Evolutionary conservation across 2,888 invertebrate species (phyloP).

Genomic region (Xiphydria camelus): DNA sequence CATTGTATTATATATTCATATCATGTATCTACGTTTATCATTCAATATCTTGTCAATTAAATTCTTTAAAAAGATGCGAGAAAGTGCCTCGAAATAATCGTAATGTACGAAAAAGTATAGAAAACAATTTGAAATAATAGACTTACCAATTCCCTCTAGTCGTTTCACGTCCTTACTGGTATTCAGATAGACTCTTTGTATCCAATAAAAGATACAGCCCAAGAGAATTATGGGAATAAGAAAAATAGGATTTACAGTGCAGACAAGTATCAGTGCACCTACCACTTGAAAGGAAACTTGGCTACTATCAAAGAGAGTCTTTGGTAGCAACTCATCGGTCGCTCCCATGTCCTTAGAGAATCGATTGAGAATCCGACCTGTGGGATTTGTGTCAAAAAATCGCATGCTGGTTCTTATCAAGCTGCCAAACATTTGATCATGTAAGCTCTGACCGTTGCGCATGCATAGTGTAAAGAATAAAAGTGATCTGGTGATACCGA

Average conservation of each 20-base stretch:
- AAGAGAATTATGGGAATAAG: slow-evolving; percentile 65
- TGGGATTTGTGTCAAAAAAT: slow-evolving; percentile 85
- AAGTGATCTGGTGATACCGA: slow-evolving; percentile 59
- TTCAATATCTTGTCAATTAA: too few species aligned
- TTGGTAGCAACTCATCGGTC: slow-evolving; percentile 75
- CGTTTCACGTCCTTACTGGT: slow-evolving; percentile 75
- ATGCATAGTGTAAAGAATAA: slow-evolving; percentile 59
- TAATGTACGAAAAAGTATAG: too few species aligned
- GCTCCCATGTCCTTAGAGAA: slow-evolving; percentile 85
- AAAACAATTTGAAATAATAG: too few species aligned
- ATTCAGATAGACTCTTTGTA: slow-evolving; percentile 67
- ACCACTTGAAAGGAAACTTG: slow-evolving; percentile 57
- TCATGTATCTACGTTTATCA: too few species aligned
- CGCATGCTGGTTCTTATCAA: slow-evolving; percentile 64
- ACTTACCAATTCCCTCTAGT: slow-evolving; percentile 67
- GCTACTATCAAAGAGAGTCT: slow-evolving; percentile 66
- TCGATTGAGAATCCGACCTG: slow-evolving; percentile 77
- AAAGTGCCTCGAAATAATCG: too few species aligned
- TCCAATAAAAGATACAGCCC: slow-evolving; percentile 62
- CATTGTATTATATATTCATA: too few species aligned
- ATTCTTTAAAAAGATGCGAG: too few species aligned
- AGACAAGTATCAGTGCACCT: slow-evolving; percentile 67
- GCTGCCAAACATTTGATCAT: slow-evolving; percentile 62
- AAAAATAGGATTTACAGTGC: slow-evolving; percentile 65
- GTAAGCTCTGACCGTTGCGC: slow-evolving; percentile 60